A percentile compares a stretch with the other conserved stretches of the same genome.
Evolutionary conservation across 2,888 invertebrate species (phyloP).

Genomic region (Imbricaverruca yamaguchii): DNA sequence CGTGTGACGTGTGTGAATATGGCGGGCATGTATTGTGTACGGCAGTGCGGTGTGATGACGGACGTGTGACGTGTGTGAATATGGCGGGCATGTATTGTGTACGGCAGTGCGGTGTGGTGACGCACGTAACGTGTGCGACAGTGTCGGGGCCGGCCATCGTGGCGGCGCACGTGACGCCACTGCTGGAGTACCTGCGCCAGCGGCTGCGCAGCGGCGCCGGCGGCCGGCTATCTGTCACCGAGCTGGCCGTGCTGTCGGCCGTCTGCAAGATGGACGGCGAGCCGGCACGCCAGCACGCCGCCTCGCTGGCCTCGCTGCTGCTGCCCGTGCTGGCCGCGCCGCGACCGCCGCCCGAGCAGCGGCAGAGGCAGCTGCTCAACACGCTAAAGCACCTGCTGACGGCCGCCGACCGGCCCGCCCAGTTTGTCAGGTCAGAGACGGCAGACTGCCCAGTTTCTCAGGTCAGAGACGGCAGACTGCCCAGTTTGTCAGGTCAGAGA

Average conservation of each 20-base stretch:
- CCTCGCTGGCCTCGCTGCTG: constrained; percentile 8
- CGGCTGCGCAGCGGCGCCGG: constrained; percentile 51
- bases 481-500: background rate
- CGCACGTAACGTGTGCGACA: background rate
- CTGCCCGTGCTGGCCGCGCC: constrained; percentile 13
- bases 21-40: too few species aligned
- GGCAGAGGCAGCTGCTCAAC: background rate
- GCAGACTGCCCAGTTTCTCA: too few species aligned
- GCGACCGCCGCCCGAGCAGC: background rate
- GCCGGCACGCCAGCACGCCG: constrained; percentile 5
- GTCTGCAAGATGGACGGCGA: background rate
- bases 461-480: background rate
- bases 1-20: too few species aligned
- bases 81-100: too few species aligned
- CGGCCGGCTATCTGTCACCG: background rate
- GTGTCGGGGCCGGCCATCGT: constrained; percentile 47
- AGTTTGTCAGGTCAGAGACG: background rate
- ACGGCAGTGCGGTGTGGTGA: too few species aligned
- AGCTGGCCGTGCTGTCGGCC: constrained; percentile 6
- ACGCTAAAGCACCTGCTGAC: background rate
- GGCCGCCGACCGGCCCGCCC: background rate
- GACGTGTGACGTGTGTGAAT: too few species aligned
- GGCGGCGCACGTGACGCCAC: constrained; percentile 60
- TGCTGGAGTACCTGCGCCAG: constrained; percentile 61
- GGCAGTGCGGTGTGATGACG: too few species aligned